Evolutionary conservation across 1,140 invertebrate species (phyloP), one percentile per base, ranked within the genome.

Genomic region (Mamestra configurata): DNA sequence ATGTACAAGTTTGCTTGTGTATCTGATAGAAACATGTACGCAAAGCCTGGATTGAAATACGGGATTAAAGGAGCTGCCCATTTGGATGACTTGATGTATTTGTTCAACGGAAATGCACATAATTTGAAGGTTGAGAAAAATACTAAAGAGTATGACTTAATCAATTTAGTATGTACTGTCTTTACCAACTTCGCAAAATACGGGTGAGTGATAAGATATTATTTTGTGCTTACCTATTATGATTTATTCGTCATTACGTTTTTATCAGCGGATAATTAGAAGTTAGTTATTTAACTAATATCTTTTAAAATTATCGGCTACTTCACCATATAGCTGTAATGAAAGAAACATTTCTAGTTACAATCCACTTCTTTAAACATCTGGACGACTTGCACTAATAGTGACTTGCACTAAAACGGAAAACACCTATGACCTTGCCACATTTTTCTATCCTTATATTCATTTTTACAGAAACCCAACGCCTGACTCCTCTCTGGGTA

Each of bases 171-270:
- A 8, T 95, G 93, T 15, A 94, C 91, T 37, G 66, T 96, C 7
- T 95, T 95, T 89, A 92, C 95, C 0, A 96, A 96, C 73, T 96
- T 64, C 59, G n/a, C 59, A 6, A 20, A 35, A n/a, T 6, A 20
- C 40, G n/a, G 35, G 59, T 64, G n/a, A 64, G 90, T 40, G 35
- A 64, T 64, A 20, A 37, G 27, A 31, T 31, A 31, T 31, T 3
- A 31, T 31, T 3, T 3, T 31, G 5, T 31, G 27, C 5, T 31
- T 31, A 31, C n/a, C n/a, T n/a, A n/a, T n/a, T n/a, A n/a, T n/a
- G n/a, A n/a, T n/a, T 31, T 31, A 31, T 3, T 31, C 27, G 27
- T 31, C 5, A 3, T 31, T 31, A 31, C 5, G 5, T 31, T 31
- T 5, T 31, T 31, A 31, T 31, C 27, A 5, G 27, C 1, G 1